Evolutionary conservation across 2,888 invertebrate genomes (phyloP).

Genomic region (Platycheirus rosarum): DNA sequence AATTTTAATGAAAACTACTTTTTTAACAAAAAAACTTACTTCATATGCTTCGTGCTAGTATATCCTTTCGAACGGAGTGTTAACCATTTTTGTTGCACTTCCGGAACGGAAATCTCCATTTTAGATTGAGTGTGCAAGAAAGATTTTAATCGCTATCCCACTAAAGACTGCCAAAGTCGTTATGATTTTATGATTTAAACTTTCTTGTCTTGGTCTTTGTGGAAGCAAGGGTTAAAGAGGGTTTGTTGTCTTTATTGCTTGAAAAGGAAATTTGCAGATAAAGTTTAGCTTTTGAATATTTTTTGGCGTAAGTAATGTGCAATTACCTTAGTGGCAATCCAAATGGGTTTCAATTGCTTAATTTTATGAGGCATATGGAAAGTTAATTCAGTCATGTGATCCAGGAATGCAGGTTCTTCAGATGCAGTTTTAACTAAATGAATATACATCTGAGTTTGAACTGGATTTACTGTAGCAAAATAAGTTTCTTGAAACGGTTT

Average conservation of each 20-base stretch:
- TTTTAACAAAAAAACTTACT: not conserved
- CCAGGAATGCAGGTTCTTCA: no score
- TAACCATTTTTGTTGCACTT: conserved; percentile 61
- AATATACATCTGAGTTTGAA: no score
- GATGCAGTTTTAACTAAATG: no score
- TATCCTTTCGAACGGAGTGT: conserved; percentile 22
- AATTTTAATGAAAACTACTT: conserved; percentile 54
- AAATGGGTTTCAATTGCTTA: no score
- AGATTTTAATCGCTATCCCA: conserved; percentile 49
- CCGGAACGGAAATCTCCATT: conserved; percentile 68
- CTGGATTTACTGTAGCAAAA: no score
- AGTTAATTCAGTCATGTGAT: no score
- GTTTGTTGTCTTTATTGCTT: not conserved
- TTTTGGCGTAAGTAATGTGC: no score
- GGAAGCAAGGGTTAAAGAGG: not conserved
- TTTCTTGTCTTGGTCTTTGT: conserved; percentile 1
- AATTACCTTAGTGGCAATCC: no score
- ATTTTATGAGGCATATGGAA: no score
- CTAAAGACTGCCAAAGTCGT: conserved; percentile 21
- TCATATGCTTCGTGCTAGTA: not conserved
- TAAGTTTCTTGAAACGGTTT: no score
- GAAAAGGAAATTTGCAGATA: not conserved
- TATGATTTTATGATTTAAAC: conserved; percentile 61
- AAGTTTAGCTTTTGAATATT: not conserved
- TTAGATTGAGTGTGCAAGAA: conserved; percentile 37